A percentile compares a stretch with the other conserved stretches of the same genome.
Conservation (phyloP, 2,113 vertebrate genomes). For the Gasterosteus nipponicus region DNA sequence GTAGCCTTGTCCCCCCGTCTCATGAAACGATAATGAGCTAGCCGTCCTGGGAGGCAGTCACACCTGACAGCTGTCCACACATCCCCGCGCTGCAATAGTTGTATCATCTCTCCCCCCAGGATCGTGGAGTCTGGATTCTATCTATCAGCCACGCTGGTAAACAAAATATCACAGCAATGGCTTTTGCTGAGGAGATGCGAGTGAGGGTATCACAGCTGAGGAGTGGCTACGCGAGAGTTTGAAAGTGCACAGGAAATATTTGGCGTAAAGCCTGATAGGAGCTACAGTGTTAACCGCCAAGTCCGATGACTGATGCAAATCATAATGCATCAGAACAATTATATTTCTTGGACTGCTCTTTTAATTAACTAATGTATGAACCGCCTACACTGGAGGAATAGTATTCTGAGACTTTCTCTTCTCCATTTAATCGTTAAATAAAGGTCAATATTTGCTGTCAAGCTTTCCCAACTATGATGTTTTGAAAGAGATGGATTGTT, state of each 20-base stretch:
- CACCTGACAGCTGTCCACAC: conserved; percentile 74
- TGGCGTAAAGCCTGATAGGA: not conserved
- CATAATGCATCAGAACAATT: not conserved
- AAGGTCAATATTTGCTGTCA: not conserved
- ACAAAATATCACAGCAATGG: conserved; percentile 40
- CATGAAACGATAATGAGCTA: conserved; percentile 72
- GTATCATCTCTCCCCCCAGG: conserved; percentile 60
- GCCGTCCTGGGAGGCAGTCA: conserved; percentile 69
- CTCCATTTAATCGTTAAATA: conserved; percentile 15
- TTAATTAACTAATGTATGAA: not conserved
- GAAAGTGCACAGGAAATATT: conserved; percentile 17
- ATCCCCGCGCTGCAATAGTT: conserved; percentile 59
- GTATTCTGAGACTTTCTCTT: not conserved
- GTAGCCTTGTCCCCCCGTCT: conserved; percentile 55
- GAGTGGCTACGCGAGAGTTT: conserved; percentile 4
- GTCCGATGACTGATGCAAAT: not conserved
- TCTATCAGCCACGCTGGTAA: conserved; percentile 29
- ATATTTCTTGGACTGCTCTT: not conserved
- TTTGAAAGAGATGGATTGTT: not conserved
- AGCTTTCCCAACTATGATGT: not conserved
- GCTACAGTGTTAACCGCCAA: not conserved
- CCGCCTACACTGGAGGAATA: not conserved
- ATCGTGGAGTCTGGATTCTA: conserved; percentile 36
- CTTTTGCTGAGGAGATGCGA: conserved; percentile 22
- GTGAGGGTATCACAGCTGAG: conserved; percentile 1